Conservation (phyloP, 2,113 vertebrate genomes). For the Ophiodon elongatus region DNA sequence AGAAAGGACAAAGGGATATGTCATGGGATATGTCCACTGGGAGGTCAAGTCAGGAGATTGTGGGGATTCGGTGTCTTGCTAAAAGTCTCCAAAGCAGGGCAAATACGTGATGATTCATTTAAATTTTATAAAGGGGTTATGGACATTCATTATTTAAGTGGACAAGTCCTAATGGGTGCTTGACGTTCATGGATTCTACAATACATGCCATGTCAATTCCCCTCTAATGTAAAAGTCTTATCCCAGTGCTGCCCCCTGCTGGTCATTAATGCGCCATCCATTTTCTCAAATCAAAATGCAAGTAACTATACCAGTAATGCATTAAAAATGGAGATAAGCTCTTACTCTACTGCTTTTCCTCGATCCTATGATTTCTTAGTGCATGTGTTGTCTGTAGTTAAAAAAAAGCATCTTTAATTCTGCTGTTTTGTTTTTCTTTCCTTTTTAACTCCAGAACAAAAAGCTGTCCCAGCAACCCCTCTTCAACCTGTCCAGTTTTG, state of each 20-base stretch:
- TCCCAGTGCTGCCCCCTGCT: slow-evolving; percentile 68
- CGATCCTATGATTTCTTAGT: neutral
- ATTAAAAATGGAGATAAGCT: neutral
- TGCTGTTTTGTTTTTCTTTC: slow-evolving; percentile 15
- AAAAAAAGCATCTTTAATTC: neutral
- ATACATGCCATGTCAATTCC: neutral
- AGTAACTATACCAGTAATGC: neutral
- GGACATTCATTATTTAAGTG: neutral
- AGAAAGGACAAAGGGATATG: neutral
- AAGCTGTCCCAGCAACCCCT: slow-evolving; percentile 42
- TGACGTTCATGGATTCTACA: neutral
- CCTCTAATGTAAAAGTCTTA: neutral
- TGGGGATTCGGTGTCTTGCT: neutral
- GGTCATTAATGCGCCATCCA: neutral
- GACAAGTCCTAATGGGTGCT: neutral
- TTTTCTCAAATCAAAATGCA: neutral
- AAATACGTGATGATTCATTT: neutral
- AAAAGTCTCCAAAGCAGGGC: neutral
- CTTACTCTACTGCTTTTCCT: neutral
- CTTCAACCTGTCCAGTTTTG: slow-evolving; percentile 57
- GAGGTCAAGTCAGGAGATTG: neutral
- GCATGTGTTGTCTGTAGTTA: neutral
- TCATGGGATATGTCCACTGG: neutral
- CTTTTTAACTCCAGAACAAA: slow-evolving; percentile 69
- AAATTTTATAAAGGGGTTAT: neutral